A percentile compares a stretch with the other conserved stretches of the same genome.
Conservation (phyloP, 92 coral and sea anemone species). For the Zoanthus sansibaricus region DNA sequence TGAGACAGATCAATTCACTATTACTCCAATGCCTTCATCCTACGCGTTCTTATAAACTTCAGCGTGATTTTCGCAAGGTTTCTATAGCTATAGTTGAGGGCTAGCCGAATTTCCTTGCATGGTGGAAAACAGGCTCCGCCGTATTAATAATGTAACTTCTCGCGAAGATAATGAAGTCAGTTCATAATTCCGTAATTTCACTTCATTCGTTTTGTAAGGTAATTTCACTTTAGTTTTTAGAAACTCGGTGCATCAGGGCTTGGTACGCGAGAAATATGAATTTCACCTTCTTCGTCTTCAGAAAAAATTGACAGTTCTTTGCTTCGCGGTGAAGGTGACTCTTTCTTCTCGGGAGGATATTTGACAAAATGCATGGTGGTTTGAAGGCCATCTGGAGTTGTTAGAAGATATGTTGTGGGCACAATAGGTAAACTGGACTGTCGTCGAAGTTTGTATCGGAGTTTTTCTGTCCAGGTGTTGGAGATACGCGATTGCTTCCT, state of each 20-base stretch:
- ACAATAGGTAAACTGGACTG: conserved; percentile 96
- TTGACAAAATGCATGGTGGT: conserved; percentile 88
- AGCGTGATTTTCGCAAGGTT: no score
- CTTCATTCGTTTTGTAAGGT: not conserved
- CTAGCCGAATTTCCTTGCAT: no score
- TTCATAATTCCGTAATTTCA: not conserved
- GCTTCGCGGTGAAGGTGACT: conserved; percentile 54
- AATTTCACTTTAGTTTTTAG: conserved; percentile 29
- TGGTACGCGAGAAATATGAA: conserved; percentile 95
- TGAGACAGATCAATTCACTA: no score
- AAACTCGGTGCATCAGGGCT: conserved; percentile 95
- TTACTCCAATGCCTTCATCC: no score
- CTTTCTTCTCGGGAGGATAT: conserved; percentile 87
- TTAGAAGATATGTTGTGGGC: conserved; percentile 96
- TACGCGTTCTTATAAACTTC: no score
- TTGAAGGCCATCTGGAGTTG: conserved; percentile 89
- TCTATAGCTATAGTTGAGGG: no score
- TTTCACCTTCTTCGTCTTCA: conserved; percentile 98
- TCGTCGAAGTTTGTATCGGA: conserved; percentile 81
- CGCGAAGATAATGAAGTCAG: no score
- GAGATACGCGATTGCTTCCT: conserved; percentile 67
- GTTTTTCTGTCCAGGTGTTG: conserved; percentile 84
- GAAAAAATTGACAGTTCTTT: conserved; percentile 73
- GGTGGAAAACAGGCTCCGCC: no score
- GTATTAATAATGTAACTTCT: no score